Evolutionary conservation across 92 coral and sea anemone species (phyloP).

Genomic region (Heteractis magnifica): DNA sequence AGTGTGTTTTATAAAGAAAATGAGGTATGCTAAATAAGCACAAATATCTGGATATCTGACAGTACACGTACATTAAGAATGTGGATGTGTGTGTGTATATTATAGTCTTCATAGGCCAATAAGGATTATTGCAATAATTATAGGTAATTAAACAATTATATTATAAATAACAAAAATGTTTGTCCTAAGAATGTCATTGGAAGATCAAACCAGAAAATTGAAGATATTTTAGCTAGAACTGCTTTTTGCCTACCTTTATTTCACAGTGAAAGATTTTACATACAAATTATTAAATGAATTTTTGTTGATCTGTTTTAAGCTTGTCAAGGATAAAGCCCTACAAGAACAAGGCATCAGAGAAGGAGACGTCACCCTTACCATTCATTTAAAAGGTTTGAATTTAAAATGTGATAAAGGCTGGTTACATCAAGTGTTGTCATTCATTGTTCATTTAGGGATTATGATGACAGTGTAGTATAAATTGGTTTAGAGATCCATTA

Average conservation of each 20-base stretch:
- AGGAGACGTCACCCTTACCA: constrained; percentile 37
- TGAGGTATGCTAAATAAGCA: constrained; percentile 34
- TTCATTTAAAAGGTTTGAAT: constrained; percentile 33
- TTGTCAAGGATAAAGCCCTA: constrained; percentile 35
- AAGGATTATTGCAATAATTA: too few relatives aligned
- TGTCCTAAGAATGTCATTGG: too few relatives aligned
- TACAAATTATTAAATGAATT: neutral
- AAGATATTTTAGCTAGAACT: neutral
- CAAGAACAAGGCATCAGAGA: constrained; percentile 45
- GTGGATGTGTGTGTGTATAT: neutral
- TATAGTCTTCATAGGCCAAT: too few relatives aligned
- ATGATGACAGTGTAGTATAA: neutral
- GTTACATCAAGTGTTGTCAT: neutral
- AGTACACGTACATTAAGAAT: neutral
- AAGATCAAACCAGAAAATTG: neutral
- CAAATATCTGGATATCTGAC: neutral
- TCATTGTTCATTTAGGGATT: neutral
- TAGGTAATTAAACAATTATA: too few relatives aligned
- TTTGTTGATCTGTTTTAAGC: constrained; percentile 21
- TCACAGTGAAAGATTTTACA: neutral
- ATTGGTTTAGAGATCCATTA: neutral
- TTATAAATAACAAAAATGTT: too few relatives aligned
- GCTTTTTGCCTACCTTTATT: too few relatives aligned
- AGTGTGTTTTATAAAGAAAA: constrained; percentile 25
- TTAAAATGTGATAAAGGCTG: neutral